Conservation (phyloP, 2,113 vertebrate genomes). For the Ellobius talpinus region DNA sequence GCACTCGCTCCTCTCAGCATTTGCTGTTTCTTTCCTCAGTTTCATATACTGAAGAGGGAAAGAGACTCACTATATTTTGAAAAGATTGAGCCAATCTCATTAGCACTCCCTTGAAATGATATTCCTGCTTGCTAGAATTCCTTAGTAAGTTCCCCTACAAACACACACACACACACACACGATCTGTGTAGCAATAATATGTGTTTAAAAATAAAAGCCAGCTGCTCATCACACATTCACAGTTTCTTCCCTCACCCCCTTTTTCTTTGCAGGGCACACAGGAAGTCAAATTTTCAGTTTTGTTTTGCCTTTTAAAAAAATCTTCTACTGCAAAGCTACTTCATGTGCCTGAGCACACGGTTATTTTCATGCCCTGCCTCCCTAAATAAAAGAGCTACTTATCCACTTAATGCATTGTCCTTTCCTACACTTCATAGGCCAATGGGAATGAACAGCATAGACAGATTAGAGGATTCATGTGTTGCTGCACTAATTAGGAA, state of each 20-base stretch:
- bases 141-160: conserved; percentile 59
- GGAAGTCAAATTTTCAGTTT: conserved; percentile 79
- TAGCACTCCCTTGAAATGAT: conserved; percentile 61
- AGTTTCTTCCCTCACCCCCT: neutral
- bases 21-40: neutral
- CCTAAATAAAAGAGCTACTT: conserved; percentile 52
- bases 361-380: conserved; percentile 53
- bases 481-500: conserved; percentile 24
- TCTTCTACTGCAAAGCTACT: conserved; percentile 57
- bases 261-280: conserved; percentile 62
- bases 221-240: conserved; percentile 79
- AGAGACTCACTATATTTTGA: conserved; percentile 16
- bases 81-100: conserved; percentile 37
- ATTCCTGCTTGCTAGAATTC: conserved; percentile 60
- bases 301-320: conserved; percentile 58
- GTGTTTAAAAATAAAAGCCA: conserved; percentile 84
- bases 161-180: neutral
- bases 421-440: conserved; percentile 32
- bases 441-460: neutral
- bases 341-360: conserved; percentile 47
- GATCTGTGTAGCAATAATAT: conserved; percentile 60
- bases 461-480: neutral
- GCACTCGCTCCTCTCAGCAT: neutral
- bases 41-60: conserved; percentile 1
- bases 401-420: conserved; percentile 4